Evolutionary conservation across 2,797 vertebrate species (phyloP).

Genomic region (Kryptopterus vitreolus): DNA sequence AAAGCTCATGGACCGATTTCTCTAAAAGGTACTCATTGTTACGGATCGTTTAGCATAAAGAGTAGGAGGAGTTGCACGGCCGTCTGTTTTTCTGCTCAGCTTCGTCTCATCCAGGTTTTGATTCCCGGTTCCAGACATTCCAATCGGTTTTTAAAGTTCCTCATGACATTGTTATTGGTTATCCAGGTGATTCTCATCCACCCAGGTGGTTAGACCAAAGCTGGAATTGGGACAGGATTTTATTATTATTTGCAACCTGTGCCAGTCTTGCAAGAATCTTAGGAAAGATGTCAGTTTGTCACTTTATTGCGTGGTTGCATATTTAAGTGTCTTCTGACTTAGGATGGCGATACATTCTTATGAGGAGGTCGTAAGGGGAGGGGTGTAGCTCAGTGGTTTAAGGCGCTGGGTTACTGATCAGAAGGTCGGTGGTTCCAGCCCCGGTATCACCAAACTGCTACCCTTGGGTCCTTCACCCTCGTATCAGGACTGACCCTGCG

Average conservation of each 20-base stretch:
- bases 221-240: not conserved
- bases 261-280: not conserved
- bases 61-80: not conserved
- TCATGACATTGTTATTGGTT: not conserved
- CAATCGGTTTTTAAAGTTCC: not conserved
- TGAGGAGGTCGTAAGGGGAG: no score
- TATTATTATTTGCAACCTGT: not conserved
- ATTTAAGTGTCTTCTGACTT: no score
- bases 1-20: not conserved
- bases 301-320: not conserved
- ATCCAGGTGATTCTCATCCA: not conserved
- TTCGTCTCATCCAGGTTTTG: not conserved
- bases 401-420: no score
- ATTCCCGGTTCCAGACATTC: not conserved
- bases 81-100: not conserved
- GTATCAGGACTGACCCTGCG: no score
- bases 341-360: no score
- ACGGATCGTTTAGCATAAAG: slow-evolving; percentile 1
- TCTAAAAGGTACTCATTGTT: not conserved
- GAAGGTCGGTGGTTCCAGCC: no score
- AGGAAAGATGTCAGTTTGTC: not conserved
- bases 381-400: no score
- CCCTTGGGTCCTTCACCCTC: no score
- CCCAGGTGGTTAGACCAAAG: not conserved
- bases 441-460: no score